Conservation (phyloP, 2,888 invertebrate genomes). For the Melinaea menophilus region DNA sequence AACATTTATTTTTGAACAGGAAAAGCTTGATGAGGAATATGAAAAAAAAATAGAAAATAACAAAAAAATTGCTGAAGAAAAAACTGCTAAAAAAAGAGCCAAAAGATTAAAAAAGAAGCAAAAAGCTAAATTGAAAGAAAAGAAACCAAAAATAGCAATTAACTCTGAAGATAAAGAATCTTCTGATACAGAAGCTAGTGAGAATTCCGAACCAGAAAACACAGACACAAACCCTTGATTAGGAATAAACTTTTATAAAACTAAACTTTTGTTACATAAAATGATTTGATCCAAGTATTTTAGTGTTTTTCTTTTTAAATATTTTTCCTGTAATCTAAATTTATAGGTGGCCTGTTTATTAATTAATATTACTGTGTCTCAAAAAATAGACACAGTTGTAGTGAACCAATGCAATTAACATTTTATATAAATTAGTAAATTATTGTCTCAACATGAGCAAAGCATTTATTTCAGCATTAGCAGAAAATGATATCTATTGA, state of each 20-base stretch:
- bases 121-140: slow-evolving; percentile 59
- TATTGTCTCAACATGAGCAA: too few species aligned
- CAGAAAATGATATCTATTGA: too few species aligned
- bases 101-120: slow-evolving; percentile 89
- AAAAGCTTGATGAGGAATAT: slow-evolving; percentile 90
- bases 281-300: too few species aligned
- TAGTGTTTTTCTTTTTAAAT: too few species aligned
- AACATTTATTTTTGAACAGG: slow-evolving; percentile 69
- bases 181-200: slow-evolving; percentile 53
- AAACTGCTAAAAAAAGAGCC: slow-evolving; percentile 93
- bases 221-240: slow-evolving; percentile 27
- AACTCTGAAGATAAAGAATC: slow-evolving; percentile 34
- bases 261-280: too few species aligned
- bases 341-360: too few species aligned
- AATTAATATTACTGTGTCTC: too few species aligned
- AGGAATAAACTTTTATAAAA: background rate
- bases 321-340: too few species aligned
- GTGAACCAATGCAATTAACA: too few species aligned
- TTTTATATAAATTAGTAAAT: too few species aligned
- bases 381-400: too few species aligned
- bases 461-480: too few species aligned
- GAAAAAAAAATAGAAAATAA: slow-evolving; percentile 88
- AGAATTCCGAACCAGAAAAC: slow-evolving; percentile 34
- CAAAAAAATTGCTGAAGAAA: slow-evolving; percentile 82
- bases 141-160: slow-evolving; percentile 54